These are phyloP conservation scores for Centropus unirufus DNA, from an alignment of 2,113 vertebrate genomes.

Conservation along the genomic window DNA sequence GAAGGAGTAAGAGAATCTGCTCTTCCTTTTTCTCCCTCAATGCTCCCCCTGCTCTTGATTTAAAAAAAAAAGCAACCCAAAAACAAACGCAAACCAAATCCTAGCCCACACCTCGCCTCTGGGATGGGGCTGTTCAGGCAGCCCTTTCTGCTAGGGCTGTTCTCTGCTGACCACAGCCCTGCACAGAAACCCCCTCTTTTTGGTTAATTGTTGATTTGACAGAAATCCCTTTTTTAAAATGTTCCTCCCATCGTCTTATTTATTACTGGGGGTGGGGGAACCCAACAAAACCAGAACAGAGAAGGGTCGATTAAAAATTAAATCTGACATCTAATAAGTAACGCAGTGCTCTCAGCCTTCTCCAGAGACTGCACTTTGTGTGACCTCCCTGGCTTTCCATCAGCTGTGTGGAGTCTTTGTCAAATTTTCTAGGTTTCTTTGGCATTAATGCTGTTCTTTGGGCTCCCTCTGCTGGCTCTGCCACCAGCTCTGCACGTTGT, in stretches of 20 bases:
- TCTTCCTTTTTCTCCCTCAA: neutral
- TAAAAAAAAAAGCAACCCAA: neutral
- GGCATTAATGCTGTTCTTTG: neutral
- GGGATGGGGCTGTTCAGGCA: neutral
- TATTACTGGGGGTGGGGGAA: neutral
- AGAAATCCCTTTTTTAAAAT: neutral
- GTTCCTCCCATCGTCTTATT: slow-evolving; percentile 6
- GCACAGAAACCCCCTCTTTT: neutral
- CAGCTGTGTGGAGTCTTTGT: slow-evolving; percentile 20
- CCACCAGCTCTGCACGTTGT: accelerated
- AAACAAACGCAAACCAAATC: neutral
- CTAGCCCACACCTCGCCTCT: neutral
- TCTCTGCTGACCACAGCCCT: neutral
- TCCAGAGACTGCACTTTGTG: slow-evolving; percentile 20
- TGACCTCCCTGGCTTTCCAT: slow-evolving; percentile 53
- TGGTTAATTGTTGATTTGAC: neutral
- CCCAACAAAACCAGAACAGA: neutral
- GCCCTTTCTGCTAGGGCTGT: neutral
- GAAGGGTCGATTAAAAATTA: neutral
- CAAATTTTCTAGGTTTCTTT: neutral
- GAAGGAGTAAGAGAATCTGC: slow-evolving; percentile 53
- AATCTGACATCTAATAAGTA: neutral
- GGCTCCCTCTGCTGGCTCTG: slow-evolving; percentile 73
- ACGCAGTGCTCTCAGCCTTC: neutral
- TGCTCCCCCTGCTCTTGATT: neutral